These are phyloP conservation scores for Disparrhopalites patrizii DNA, from an alignment of 2,888 invertebrate species.

Conservation along the genomic window DNA sequence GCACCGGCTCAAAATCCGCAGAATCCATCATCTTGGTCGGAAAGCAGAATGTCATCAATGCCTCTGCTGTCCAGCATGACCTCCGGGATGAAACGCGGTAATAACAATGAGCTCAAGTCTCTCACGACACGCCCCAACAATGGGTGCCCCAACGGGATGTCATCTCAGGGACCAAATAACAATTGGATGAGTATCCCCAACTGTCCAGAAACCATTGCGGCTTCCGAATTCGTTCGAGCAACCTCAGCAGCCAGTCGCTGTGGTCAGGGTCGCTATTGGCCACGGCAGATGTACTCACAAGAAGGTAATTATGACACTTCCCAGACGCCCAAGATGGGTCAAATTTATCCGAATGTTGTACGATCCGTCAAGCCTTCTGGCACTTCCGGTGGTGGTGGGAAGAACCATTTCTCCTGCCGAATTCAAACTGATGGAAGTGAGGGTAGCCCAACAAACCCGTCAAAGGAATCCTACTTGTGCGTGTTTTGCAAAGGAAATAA, in stretches of 20 bases:
- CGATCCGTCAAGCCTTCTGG: neutral
- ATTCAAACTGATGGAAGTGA: neutral
- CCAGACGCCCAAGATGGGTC: neutral
- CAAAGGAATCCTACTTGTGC: constrained; percentile 27
- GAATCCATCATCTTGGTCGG: neutral
- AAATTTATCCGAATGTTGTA: neutral
- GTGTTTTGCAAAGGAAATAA: constrained; percentile 45
- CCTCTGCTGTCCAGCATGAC: neutral
- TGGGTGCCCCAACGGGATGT: no score
- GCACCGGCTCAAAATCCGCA: neutral
- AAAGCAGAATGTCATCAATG: neutral
- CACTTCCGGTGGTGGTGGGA: no score
- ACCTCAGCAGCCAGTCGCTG: neutral
- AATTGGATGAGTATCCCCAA: neutral
- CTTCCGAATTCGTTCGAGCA: neutral
- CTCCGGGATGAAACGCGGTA: neutral
- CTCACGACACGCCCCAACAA: no score
- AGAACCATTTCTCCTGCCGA: neutral
- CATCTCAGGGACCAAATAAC: neutral
- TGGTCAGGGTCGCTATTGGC: constrained; percentile 12
- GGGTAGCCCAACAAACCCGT: neutral
- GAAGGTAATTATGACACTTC: neutral
- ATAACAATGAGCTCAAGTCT: neutral
- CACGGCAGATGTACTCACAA: neutral
- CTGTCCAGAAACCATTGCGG: neutral